Evolutionary conservation across 2,888 invertebrate species (phyloP).

Genomic region (Spicauda simplicius): DNA sequence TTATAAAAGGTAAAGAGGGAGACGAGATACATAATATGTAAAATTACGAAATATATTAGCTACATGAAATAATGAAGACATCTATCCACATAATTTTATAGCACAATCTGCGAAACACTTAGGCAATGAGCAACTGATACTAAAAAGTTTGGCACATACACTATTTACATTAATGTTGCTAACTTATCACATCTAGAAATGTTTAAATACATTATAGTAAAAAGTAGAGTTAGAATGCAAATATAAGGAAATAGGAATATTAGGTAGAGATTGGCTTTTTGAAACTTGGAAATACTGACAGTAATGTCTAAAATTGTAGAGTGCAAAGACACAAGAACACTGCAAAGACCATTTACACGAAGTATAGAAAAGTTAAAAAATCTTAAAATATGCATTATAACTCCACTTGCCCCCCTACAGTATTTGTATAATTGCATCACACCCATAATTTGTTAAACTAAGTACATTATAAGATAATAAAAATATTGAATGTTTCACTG

Average conservation of each 20-base stretch:
- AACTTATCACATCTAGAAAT: slow-evolving; percentile 18
- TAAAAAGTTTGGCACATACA: slow-evolving; percentile 43
- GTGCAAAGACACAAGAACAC: background rate
- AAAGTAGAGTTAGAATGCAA: slow-evolving; percentile 22
- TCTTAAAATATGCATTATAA: slow-evolving; percentile 16
- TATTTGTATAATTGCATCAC: slow-evolving; percentile 44
- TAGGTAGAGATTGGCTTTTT: background rate
- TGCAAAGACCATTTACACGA: background rate
- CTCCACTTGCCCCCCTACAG: background rate
- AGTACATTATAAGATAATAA: slow-evolving; percentile 32
- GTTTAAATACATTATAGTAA: slow-evolving; percentile 1
- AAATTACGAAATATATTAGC: background rate
- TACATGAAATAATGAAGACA: slow-evolving; percentile 8
- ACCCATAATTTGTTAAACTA: slow-evolving; percentile 38
- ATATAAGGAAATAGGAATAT: background rate
- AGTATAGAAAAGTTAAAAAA: background rate
- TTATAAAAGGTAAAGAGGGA: slow-evolving; percentile 3
- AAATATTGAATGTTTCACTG: slow-evolving; percentile 44
- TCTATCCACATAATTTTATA: slow-evolving; percentile 23
- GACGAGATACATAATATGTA: background rate
- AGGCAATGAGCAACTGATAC: slow-evolving; percentile 38
- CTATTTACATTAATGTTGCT: slow-evolving; percentile 25
- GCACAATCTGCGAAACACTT: slow-evolving; percentile 21
- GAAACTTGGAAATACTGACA: background rate
- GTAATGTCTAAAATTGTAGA: background rate